Percentiles rank a stretch among this genome's conserved stretches.
These are phyloP conservation scores for Periparus ater DNA, from an alignment of 2,797 vertebrate genomes.

Conservation along the genomic window DNA sequence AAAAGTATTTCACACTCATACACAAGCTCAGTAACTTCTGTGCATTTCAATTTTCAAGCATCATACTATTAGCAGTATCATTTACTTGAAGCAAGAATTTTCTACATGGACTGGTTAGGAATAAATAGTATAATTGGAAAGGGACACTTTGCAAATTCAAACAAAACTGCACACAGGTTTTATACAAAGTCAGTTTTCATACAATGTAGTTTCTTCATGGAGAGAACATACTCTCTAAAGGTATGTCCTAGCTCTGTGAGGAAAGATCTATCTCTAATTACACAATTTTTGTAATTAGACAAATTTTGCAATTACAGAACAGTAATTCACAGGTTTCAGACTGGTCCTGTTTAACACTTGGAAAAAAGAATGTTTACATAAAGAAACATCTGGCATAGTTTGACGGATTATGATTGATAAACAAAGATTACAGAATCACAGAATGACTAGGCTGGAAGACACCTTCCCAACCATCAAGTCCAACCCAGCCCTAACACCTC, in stretches of 20 bases:
- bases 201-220: neutral
- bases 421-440: neutral
- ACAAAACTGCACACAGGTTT: neutral
- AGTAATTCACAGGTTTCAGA: neutral
- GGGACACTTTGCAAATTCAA: neutral
- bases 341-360: neutral
- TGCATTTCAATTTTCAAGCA: neutral
- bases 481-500: no score
- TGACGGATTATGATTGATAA: neutral
- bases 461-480: no score
- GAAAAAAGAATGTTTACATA: neutral
- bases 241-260: neutral
- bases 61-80: neutral
- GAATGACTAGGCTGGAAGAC: no score
- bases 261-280: neutral
- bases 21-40: neutral
- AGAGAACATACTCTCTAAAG: neutral
- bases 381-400: slow-evolving; percentile 18
- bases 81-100: neutral
- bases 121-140: neutral
- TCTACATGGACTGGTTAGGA: neutral
- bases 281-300: neutral
- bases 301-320: neutral
- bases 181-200: neutral
- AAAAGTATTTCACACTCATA: neutral